phyloP scores from a whole-genome alignment of 2,113 vertebrate species.

The Xerus inauris region DNA sequence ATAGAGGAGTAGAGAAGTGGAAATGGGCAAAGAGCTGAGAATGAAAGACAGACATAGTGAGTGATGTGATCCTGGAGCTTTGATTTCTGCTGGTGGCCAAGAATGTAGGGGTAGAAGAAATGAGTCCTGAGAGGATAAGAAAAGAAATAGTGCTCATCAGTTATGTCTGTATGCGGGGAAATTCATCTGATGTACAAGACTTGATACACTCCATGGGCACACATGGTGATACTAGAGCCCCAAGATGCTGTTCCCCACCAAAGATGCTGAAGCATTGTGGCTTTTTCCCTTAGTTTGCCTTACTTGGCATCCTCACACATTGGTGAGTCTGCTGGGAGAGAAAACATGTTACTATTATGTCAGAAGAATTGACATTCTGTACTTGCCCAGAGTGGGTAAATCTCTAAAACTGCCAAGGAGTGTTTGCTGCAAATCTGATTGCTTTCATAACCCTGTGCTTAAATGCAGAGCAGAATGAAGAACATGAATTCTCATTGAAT shows the following conservation, averaged over 20 bases:
- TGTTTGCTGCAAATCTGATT: neutral
- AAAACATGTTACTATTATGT: neutral
- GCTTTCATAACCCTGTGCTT: neutral
- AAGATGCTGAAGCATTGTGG: neutral
- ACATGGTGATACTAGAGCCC: too few species aligned
- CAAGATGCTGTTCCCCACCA: neutral
- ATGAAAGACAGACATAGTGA: neutral
- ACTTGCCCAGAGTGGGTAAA: neutral
- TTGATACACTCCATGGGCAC: neutral
- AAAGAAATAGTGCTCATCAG: neutral
- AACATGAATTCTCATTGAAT: neutral
- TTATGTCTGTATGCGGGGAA: neutral
- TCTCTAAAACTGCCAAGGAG: neutral
- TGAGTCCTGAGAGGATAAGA: neutral
- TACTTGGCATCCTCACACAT: neutral
- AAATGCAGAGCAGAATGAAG: neutral
- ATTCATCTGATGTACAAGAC: fast-evolving
- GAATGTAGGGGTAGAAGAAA: neutral
- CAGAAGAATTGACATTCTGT: neutral
- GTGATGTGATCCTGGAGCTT: neutral
- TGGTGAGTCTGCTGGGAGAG: neutral
- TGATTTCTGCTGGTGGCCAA: neutral
- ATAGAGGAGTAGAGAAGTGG: neutral
- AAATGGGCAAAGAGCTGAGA: neutral
- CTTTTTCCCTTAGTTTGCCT: neutral